Conservation (phyloP, 2,797 vertebrate species). For the Hylomyscus alleni region DNA sequence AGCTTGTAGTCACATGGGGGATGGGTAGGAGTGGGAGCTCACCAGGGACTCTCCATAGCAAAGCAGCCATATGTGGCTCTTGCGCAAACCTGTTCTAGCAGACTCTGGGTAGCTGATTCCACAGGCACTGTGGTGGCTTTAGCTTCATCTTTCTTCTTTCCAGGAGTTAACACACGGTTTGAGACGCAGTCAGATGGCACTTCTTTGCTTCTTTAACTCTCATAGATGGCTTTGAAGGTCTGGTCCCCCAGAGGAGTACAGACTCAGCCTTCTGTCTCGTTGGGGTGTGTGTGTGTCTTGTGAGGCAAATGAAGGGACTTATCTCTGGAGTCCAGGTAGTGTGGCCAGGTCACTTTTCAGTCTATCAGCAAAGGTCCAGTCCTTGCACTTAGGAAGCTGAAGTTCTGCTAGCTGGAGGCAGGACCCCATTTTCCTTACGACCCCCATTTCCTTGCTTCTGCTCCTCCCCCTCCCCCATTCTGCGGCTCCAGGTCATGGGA, state of each 20-base stretch:
- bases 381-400: neutral
- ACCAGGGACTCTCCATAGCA: neutral
- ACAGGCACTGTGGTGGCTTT: neutral
- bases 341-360: neutral
- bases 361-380: neutral
- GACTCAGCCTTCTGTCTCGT: neutral
- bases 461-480: fast-evolving
- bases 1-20: neutral
- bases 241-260: neutral
- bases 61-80: neutral
- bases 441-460: neutral
- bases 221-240: neutral
- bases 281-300: neutral
- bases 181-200: conserved; percentile 30
- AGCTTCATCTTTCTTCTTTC: conserved; percentile 64
- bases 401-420: neutral
- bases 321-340: neutral
- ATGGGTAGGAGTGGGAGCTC: neutral
- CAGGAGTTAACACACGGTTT: conserved; percentile 62
- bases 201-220: neutral
- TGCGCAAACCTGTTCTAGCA: neutral
- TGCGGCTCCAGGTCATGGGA: neutral
- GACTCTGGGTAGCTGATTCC: neutral
- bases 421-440: neutral
- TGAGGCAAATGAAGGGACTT: neutral